A percentile compares a stretch with the other conserved stretches of the same genome.
phyloP scores from a whole-genome alignment of 1,140 invertebrate genomes.

The Papilio helenus region DNA sequence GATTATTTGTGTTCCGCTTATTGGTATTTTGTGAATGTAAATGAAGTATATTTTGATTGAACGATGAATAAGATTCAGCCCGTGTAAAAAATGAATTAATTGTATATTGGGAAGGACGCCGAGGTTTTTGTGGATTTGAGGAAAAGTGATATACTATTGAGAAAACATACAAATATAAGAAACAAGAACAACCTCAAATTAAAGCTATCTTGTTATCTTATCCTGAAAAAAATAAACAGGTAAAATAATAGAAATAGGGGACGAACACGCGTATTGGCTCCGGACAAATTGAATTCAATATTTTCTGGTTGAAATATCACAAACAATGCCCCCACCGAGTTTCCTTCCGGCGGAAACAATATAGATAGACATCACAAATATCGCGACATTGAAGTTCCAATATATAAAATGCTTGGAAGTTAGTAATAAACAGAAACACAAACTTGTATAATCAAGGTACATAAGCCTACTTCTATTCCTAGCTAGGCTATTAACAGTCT shows the following conservation, averaged over 20 bases:
- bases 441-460: not conserved
- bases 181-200: not conserved
- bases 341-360: constrained; percentile 48
- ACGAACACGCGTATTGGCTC: constrained; percentile 51
- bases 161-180: no score
- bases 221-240: not conserved
- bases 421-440: not conserved
- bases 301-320: constrained; percentile 65
- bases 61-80: no score
- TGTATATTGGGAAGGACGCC: no score
- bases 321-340: constrained; percentile 51
- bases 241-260: constrained; percentile 46
- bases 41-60: no score
- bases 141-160: no score
- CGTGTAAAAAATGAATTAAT: no score
- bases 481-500: no score
- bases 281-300: constrained; percentile 61
- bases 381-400: constrained; percentile 51
- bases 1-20: not conserved
- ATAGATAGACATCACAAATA: constrained; percentile 54
- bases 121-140: no score
- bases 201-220: not conserved
- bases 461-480: no score
- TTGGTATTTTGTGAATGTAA: not conserved
- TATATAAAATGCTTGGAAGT: constrained; percentile 29